A percentile compares a stretch with the other conserved stretches of the same genome.
Conservation (phyloP, 2,888 invertebrate genomes). For the Bombyx huttoni region DNA sequence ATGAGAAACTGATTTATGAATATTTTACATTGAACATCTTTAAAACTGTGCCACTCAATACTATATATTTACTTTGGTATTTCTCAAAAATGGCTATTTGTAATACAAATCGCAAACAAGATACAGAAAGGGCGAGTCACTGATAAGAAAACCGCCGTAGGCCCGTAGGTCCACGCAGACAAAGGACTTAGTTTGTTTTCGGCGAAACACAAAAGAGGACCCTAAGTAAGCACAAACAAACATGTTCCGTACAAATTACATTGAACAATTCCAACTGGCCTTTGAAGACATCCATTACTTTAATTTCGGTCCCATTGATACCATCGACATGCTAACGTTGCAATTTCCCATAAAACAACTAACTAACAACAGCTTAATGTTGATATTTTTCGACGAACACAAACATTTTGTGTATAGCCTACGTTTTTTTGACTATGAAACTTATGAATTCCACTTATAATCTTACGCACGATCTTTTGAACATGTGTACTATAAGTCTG, state of each 20-base stretch:
- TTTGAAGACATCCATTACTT: conserved; percentile 27
- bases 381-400: neutral
- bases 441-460: too few relatives aligned
- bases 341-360: neutral
- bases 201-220: conserved; percentile 47
- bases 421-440: too few relatives aligned
- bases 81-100: neutral
- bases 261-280: conserved; percentile 36
- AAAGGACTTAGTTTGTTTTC: conserved; percentile 53
- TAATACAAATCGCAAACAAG: neutral
- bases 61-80: neutral
- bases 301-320: conserved; percentile 16
- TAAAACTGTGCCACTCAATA: neutral
- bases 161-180: conserved; percentile 32
- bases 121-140: conserved; percentile 20
- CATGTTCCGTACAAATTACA: conserved; percentile 41
- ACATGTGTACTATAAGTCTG: too few relatives aligned
- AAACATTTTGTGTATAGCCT: neutral
- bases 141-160: conserved; percentile 52
- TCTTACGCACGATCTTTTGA: too few relatives aligned
- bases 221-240: conserved; percentile 45
- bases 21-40: too few relatives aligned
- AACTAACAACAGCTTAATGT: neutral
- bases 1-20: too few relatives aligned
- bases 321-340: conserved; percentile 12